Evolutionary conservation across 2,113 vertebrate species (phyloP).

Genomic region (Pleuronectes platessa): DNA sequence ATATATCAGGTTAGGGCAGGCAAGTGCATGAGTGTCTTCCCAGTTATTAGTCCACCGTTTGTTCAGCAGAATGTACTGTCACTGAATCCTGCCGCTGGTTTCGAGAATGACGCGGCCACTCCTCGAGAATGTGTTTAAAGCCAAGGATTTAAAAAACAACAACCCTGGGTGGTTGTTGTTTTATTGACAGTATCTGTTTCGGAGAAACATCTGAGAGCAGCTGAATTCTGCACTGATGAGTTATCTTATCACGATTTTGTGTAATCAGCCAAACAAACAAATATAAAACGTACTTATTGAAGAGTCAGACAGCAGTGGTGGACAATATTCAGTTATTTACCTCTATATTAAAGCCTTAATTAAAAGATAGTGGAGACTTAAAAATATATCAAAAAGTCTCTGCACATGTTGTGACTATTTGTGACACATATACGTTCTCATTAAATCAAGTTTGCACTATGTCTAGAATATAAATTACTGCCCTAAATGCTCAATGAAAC

Average conservation of each 20-base stretch:
- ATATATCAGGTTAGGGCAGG: slow-evolving; percentile 60
- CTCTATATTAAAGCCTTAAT: slow-evolving; percentile 66
- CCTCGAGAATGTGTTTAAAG: slow-evolving; percentile 40
- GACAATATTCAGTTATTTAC: slow-evolving; percentile 50
- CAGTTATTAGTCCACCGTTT: slow-evolving; percentile 49
- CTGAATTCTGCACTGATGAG: slow-evolving; percentile 24
- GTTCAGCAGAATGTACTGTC: slow-evolving; percentile 68
- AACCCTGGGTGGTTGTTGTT: background rate
- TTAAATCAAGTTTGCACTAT: slow-evolving; percentile 61
- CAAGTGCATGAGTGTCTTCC: slow-evolving; percentile 72
- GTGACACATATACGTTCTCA: slow-evolving; percentile 18
- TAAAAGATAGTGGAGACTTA: slow-evolving; percentile 25
- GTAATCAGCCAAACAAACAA: slow-evolving; percentile 9
- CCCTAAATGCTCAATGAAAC: slow-evolving; percentile 27
- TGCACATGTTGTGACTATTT: background rate
- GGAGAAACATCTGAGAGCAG: slow-evolving; percentile 9
- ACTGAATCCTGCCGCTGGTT: slow-evolving; percentile 36
- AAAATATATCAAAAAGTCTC: slow-evolving; percentile 13
- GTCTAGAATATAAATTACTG: slow-evolving; percentile 30
- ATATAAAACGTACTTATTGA: background rate
- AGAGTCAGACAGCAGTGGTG: slow-evolving; percentile 9
- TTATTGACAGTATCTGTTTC: background rate
- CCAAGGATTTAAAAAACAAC: slow-evolving; percentile 39
- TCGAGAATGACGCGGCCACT: slow-evolving; percentile 12
- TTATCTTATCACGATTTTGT: background rate